Conservation (phyloP, 2,797 vertebrate species). For the Pangasius djambal region DNA sequence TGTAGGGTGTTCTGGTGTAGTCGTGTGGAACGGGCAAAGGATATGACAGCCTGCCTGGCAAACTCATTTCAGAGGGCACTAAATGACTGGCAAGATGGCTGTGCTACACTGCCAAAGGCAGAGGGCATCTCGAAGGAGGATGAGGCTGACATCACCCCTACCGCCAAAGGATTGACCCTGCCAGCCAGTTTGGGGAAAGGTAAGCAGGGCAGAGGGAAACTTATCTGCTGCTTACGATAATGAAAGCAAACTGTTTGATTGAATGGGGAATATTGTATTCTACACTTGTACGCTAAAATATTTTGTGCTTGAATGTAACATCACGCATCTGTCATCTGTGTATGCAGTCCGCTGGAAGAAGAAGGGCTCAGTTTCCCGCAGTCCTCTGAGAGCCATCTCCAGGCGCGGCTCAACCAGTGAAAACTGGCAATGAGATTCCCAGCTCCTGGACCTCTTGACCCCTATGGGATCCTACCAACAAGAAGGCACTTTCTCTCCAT, state of each 20-base stretch:
- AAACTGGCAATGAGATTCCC: constrained; percentile 71
- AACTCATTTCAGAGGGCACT: constrained; percentile 79
- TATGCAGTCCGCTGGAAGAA: constrained; percentile 78
- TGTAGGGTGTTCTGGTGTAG: constrained; percentile 84
- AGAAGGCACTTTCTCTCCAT: constrained; percentile 38
- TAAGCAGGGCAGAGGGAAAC: constrained; percentile 56
- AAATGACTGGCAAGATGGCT: constrained; percentile 76
- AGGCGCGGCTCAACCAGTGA: constrained; percentile 73
- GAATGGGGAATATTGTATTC: not conserved
- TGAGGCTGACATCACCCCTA: constrained; percentile 59
- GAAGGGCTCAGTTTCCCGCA: constrained; percentile 74
- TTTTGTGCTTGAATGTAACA: constrained; percentile 3
- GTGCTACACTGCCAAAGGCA: constrained; percentile 58
- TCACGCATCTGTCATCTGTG: not conserved
- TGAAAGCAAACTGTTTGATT: not conserved
- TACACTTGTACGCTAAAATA: constrained; percentile 9
- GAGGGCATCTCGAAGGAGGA: constrained; percentile 58
- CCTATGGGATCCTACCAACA: constrained; percentile 47
- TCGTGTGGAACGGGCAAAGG: constrained; percentile 75
- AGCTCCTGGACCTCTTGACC: constrained; percentile 27
- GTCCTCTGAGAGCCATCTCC: constrained; percentile 73
- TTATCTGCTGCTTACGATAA: not conserved
- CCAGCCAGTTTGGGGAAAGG: constrained; percentile 78
- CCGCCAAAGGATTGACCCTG: constrained; percentile 72
- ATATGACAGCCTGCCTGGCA: constrained; percentile 79